Evolutionary conservation across 2,113 vertebrate genomes (phyloP).

Genomic region (Sander vitreus): DNA sequence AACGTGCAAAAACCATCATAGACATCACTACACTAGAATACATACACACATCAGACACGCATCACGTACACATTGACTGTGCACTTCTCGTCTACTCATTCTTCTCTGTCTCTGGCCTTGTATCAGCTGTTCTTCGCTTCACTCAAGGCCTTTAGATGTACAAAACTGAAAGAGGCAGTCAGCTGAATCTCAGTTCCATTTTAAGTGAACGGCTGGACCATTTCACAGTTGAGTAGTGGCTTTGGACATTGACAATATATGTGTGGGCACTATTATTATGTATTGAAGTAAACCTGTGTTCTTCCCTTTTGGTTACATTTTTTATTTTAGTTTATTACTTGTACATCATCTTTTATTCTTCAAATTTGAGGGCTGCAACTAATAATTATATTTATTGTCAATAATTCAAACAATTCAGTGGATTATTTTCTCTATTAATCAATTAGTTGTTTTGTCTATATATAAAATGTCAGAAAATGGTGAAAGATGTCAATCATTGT

Average conservation of each 20-base stretch:
- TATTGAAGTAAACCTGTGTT: background rate
- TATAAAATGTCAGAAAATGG: no score
- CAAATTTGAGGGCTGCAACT: no score
- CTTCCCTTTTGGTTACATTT: background rate
- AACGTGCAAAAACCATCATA: background rate
- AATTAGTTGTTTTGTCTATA: no score
- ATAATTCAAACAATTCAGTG: no score
- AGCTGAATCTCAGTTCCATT: background rate
- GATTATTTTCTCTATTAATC: no score
- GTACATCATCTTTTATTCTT: no score
- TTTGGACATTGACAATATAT: background rate
- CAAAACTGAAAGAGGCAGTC: background rate
- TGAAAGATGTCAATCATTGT: no score
- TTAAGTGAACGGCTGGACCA: background rate
- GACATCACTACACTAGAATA: background rate
- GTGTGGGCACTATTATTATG: background rate
- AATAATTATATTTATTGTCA: no score
- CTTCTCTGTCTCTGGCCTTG: background rate
- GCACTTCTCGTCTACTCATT: background rate
- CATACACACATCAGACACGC: background rate
- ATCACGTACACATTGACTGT: background rate
- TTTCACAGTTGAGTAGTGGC: background rate
- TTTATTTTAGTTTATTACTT: no score
- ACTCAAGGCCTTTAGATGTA: background rate
- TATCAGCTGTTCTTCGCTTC: background rate